phyloP scores from a whole-genome alignment of 1,140 invertebrate genomes.

The Drosophila auraria region DNA sequence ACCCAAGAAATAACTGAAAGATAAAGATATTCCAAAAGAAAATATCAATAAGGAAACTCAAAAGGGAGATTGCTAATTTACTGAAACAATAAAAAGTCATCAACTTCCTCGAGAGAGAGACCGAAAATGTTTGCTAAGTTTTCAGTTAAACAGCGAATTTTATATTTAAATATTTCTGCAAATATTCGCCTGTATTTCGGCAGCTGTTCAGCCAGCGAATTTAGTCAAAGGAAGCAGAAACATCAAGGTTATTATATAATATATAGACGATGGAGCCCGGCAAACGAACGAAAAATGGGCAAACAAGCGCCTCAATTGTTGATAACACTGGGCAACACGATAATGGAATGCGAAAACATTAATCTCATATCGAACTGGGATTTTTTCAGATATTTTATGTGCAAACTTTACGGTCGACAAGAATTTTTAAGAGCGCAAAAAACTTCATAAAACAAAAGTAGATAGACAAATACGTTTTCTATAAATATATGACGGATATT shows the following conservation, averaged over 20 bases:
- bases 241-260: conserved; percentile 64
- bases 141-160: conserved; percentile 19
- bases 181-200: conserved; percentile 60
- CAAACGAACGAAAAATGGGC: conserved; percentile 34
- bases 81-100: not conserved
- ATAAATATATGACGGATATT: no score
- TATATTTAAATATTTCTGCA: conserved; percentile 38
- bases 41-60: not conserved
- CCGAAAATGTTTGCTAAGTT: conserved; percentile 20
- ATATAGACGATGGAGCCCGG: conserved; percentile 61
- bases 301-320: conserved; percentile 52
- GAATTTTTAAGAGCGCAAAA: not conserved
- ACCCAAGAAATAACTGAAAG: not conserved
- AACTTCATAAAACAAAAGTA: not conserved
- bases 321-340: conserved; percentile 48
- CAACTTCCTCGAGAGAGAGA: conserved; percentile 51
- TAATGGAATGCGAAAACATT: conserved; percentile 2
- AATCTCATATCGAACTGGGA: conserved; percentile 3
- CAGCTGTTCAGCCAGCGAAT: conserved; percentile 60
- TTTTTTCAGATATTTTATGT: not conserved
- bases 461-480: not conserved
- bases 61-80: not conserved
- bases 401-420: not conserved
- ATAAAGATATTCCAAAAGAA: not conserved
- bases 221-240: conserved; percentile 48